Evolutionary conservation across 2,113 vertebrate species (phyloP).

Genomic region (Hippopotamus amphibius): DNA sequence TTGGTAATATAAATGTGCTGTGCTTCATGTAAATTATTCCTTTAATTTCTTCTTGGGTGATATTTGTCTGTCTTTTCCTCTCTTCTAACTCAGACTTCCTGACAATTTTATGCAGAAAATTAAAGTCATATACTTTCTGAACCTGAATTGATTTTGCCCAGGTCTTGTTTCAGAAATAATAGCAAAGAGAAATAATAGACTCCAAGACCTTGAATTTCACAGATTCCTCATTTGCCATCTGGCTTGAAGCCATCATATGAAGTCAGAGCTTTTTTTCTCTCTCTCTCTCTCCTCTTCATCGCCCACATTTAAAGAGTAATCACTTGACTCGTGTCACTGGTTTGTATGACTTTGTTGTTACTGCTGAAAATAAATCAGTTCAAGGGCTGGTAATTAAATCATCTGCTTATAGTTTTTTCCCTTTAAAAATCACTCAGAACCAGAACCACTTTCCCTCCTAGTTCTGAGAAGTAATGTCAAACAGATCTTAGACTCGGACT

Average conservation of each 20-base stretch:
- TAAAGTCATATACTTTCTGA: constrained; percentile 79
- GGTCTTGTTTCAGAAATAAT: constrained; percentile 83
- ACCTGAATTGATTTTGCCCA: constrained; percentile 76
- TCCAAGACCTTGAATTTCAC: constrained; percentile 79
- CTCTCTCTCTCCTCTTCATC: constrained; percentile 27
- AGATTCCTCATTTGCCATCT: constrained; percentile 75
- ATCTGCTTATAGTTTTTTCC: constrained; percentile 40
- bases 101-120: constrained; percentile 81
- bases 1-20: constrained; percentile 66
- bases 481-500: background rate
- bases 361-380: constrained; percentile 69
- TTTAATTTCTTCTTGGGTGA: constrained; percentile 69
- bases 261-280: constrained; percentile 60
- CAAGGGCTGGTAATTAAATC: constrained; percentile 76
- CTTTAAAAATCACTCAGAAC: constrained; percentile 37
- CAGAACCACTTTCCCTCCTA: background rate
- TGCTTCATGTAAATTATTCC: constrained; percentile 70
- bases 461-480: background rate
- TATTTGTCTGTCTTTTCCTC: constrained; percentile 55
- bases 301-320: constrained; percentile 64
- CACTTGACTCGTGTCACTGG: constrained; percentile 67
- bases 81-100: constrained; percentile 69
- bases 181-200: constrained; percentile 77
- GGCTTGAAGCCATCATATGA: constrained; percentile 72
- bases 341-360: constrained; percentile 56